Base-by-base conservation (phyloP, 2,113 vertebrate species). In the Hippocampus abdominalis region DNA sequence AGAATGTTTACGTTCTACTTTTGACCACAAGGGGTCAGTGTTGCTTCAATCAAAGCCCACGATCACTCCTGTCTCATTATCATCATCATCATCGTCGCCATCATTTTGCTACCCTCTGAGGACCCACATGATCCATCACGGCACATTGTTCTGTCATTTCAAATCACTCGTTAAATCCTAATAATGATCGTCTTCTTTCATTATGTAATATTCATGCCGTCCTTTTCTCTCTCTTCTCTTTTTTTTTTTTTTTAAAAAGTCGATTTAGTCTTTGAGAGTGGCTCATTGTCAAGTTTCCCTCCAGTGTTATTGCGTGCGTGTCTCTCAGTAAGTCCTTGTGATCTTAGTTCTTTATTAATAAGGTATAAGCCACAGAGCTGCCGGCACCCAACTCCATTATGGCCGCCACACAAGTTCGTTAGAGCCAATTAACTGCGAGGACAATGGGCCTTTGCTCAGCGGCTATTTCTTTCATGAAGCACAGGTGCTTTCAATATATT, bases 21-120 rank as follows among this genome's bases (percentile, higher is more conserved):
- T 20, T 54, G 68, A 9, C 51, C 91, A 84, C 89, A 87, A 91
- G 91, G 89, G 87, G 91, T 88, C 90, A 90, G 89, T 91, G 80
- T 91, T 89, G 90, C 69, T 81, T 78, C 78, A 18, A 25, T 20
- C 48, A 42, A 11, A 29, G 25, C 0, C 57, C 25, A 48, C 59
- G 68, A 36, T 54, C 54, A 20, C 68, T 66, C 64, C 10, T 36
- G 16, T 59, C 46, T 46, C n/a, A 36, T 56, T n/a, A 13, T 42
- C 73, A 62, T 67, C 16, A 25, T 60, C 27, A 16, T 60, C 20
- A 54, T 54, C 51, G 23, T 23, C 51, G 9, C 49, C 39, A 56
- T 73, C 64, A 46, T 66, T 27, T 77, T 71, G 56, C 66, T 72
- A 68, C 72, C 42, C 68, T 66, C 72, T 64, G 64, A 75, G 70